phyloP scores from a whole-genome alignment of 2,113 vertebrate species.

The Chaetodon auriga region DNA sequence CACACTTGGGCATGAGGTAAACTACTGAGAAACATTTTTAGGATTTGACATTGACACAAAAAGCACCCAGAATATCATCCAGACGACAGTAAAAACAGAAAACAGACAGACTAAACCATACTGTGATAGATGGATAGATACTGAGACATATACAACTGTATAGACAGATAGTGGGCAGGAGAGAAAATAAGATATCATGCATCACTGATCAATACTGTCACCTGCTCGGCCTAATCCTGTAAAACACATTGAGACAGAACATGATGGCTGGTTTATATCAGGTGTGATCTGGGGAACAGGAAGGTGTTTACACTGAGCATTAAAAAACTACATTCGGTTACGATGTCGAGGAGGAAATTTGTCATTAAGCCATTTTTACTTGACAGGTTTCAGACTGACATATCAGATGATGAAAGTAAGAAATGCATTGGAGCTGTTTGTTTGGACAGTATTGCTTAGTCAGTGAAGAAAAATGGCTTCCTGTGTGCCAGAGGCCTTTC shows the following conservation, averaged over 20 bases:
- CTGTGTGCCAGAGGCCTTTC: neutral
- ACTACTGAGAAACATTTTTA: neutral
- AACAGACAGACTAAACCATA: neutral
- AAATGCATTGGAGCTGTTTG: neutral
- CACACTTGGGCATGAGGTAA: neutral
- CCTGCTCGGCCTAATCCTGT: constrained; percentile 68
- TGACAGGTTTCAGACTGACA: constrained; percentile 38
- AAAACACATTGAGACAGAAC: constrained; percentile 56
- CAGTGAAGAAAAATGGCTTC: neutral
- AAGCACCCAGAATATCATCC: neutral
- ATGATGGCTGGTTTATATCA: constrained; percentile 35
- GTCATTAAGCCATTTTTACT: constrained; percentile 43
- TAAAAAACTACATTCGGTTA: constrained; percentile 36
- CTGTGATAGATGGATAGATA: constrained; percentile 5
- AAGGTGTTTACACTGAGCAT: constrained; percentile 47
- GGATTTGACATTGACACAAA: neutral
- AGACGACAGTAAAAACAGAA: neutral
- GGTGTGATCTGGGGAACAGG: constrained; percentile 31
- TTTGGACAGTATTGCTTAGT: neutral
- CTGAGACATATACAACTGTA: constrained; percentile 18
- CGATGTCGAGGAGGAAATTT: constrained; percentile 4
- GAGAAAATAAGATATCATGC: constrained; percentile 77
- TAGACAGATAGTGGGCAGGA: constrained; percentile 26
- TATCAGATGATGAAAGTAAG: constrained; percentile 13
- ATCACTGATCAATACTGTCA: constrained; percentile 76